Evolutionary conservation across 1,140 invertebrate species (phyloP).

Genomic region (Heliconius hermathena): DNA sequence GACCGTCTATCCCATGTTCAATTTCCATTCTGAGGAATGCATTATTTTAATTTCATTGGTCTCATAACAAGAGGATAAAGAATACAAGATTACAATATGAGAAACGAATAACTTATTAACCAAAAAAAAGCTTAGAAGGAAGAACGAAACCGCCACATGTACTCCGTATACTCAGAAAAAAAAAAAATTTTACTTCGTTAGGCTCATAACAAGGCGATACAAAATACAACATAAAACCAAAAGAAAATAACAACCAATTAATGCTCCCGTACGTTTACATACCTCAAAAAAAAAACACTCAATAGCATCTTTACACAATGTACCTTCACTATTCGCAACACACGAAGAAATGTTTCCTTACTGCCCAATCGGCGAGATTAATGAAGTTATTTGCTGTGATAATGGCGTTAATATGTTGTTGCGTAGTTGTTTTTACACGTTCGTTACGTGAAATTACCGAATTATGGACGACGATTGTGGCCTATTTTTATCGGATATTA

Average conservation of each 20-base stretch:
- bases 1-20: too few relatives aligned
- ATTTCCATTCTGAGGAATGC: too few relatives aligned
- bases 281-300: background rate
- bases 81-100: too few relatives aligned
- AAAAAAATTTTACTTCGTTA: too few relatives aligned
- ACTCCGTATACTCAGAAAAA: too few relatives aligned
- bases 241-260: too few relatives aligned
- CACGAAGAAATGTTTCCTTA: conserved; percentile 13
- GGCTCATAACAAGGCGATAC: too few relatives aligned
- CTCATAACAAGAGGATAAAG: too few relatives aligned
- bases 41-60: too few relatives aligned
- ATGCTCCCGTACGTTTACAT: background rate
- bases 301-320: background rate
- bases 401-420: conserved; percentile 9
- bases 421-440: background rate
- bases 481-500: background rate
- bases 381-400: conserved; percentile 18
- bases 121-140: too few relatives aligned
- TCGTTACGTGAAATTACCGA: background rate
- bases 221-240: background rate
- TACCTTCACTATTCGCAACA: background rate
- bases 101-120: too few relatives aligned
- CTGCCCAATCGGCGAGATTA: conserved; percentile 18
- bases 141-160: too few relatives aligned
- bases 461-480: background rate